Evolutionary conservation across 2,888 invertebrate genomes (phyloP).

Genomic region (Erannis defoliaria): DNA sequence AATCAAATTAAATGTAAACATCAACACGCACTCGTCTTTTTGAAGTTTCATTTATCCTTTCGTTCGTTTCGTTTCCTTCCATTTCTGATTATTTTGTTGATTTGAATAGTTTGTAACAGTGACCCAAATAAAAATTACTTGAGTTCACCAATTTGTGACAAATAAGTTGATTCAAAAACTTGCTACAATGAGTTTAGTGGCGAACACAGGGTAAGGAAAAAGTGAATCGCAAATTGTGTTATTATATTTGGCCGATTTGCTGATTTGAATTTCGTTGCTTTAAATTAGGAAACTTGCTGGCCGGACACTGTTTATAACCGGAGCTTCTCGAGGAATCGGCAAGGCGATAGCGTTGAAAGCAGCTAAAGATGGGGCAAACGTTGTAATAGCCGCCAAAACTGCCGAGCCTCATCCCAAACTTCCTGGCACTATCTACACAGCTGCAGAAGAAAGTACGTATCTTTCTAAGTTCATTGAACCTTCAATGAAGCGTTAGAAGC

Average conservation of each 20-base stretch:
- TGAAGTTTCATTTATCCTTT: neutral
- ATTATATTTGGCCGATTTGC: conserved; percentile 37
- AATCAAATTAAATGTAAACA: neutral
- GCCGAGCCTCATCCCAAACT: conserved; percentile 96
- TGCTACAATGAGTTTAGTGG: conserved; percentile 79
- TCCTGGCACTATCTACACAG: conserved; percentile 96
- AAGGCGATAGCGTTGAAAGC: conserved; percentile 97
- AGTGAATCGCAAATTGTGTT: conserved; percentile 23
- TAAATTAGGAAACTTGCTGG: conserved; percentile 89
- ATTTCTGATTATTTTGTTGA: conserved; percentile 24
- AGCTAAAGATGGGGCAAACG: conserved; percentile 96
- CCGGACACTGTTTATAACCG: conserved; percentile 97
- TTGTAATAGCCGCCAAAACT: conserved; percentile 97
- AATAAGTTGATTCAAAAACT: conserved; percentile 14
- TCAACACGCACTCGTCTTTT: neutral
- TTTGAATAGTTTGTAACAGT: conserved; percentile 22
- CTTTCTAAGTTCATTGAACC: conserved; percentile 28
- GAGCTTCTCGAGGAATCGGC: conserved; percentile 98
- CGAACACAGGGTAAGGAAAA: conserved; percentile 78
- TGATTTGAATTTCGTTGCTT: conserved; percentile 47
- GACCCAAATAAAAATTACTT: conserved; percentile 3
- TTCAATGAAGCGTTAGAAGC: conserved; percentile 29
- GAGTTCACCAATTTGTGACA: neutral
- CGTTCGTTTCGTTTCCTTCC: neutral
- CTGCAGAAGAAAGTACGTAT: conserved; percentile 94